Base-by-base conservation (phyloP, 2,888 invertebrate genomes). In the Torymus texanus region DNA sequence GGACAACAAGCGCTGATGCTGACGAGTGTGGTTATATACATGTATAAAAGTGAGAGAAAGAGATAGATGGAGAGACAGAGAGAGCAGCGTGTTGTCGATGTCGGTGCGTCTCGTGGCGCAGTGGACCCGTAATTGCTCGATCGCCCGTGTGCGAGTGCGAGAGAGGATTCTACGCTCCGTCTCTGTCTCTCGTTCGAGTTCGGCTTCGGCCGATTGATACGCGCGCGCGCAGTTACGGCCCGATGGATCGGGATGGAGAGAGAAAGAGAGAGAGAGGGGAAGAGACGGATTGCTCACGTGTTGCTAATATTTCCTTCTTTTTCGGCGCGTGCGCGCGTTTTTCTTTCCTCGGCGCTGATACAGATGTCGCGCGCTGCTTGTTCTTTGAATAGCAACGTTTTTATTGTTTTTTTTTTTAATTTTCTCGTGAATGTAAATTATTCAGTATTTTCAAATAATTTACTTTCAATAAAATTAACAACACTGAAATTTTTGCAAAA, bases 81-180 rank as follows among this genome's bases (percentile, higher is more conserved):
- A 41, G 8, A 41, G 41, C 0, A 41, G 0, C 41, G 41, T 41
- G 41, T 41, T 41, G 41, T 41, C 41, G 41, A 41, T n/a, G 24
- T 18, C 16, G 10, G 21, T 58, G n/a, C 10, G 10, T 41, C 18
- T 63, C 12, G 53, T 18, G 24, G 51, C 51, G 82, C 84, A 82
- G 82, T 80, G 83, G 81, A 84, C 63, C 79, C 81, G 83, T 81
- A 83, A 86, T 86, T 85, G 86, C 83, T 84, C 81, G 83, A 86
- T 86, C 83, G 83, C 41, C 78, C 65, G 74, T 80, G 56, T 53
- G 55, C 58, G 41, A 8, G 41, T 8, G 41, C 41, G 41, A 41
- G 41, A 63, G 58, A 58, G 51, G 58, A 62, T 71, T 55, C 16
- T 55, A 50, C 18, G 5, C 67, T 21, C 51, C 24, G 14, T 41